These are phyloP conservation scores for Actinia tenebrosa DNA, from an alignment of 64 coral and sea anemone species.

Conservation along the genomic window DNA sequence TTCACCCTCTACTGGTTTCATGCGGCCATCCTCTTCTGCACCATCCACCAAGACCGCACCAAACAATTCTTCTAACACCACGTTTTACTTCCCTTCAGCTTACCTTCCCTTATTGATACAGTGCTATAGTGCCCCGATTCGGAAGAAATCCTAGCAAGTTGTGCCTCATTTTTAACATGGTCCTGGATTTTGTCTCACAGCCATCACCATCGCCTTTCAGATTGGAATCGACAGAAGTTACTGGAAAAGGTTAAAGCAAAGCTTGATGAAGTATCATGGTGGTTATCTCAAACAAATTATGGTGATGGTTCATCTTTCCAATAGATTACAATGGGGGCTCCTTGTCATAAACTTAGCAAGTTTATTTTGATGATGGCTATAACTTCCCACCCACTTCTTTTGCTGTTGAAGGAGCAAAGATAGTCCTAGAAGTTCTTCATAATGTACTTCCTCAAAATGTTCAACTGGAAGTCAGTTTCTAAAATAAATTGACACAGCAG, in stretches of 20 bases:
- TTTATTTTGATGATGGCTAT: conserved; percentile 37
- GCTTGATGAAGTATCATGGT: too few relatives aligned
- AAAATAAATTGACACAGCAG: background rate
- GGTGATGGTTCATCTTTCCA: too few relatives aligned
- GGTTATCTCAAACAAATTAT: too few relatives aligned
- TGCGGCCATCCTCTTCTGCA: background rate
- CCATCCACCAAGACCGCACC: background rate
- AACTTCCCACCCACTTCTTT: background rate
- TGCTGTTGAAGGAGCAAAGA: background rate
- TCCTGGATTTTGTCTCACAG: too few relatives aligned
- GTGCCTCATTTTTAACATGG: too few relatives aligned
- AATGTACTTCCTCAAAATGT: conserved; percentile 8
- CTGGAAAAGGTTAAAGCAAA: too few relatives aligned
- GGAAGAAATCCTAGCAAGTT: too few relatives aligned
- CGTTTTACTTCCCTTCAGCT: background rate
- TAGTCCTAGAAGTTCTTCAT: background rate
- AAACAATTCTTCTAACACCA: background rate
- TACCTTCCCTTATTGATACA: background rate
- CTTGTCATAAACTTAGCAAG: conserved; percentile 1
- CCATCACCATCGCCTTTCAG: too few relatives aligned
- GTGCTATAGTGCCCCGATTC: too few relatives aligned
- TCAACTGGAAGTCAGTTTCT: background rate
- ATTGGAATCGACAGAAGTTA: too few relatives aligned
- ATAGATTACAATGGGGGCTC: conserved; percentile 18
- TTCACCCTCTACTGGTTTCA: background rate